phyloP scores from a whole-genome alignment of 2,888 invertebrate species.

The Dicroscelio sp. region DNA sequence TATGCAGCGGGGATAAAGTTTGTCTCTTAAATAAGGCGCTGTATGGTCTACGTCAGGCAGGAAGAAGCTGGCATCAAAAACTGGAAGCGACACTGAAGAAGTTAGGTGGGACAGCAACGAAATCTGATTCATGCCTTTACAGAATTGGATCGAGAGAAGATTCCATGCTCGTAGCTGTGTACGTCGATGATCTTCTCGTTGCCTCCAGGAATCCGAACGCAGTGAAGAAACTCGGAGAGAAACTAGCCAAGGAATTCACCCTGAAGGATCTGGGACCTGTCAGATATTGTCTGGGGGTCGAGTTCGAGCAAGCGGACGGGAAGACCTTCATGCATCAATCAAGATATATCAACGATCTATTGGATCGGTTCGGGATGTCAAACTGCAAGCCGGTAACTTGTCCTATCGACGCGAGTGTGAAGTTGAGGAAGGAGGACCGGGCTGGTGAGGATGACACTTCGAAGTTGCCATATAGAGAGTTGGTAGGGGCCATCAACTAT shows the following conservation, averaged over 20 bases:
- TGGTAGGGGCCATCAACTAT: slow-evolving; percentile 1
- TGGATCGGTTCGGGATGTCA: neutral
- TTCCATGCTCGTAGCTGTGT: neutral
- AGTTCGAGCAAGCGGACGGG: neutral
- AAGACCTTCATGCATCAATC: neutral
- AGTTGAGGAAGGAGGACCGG: neutral
- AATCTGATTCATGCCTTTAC: slow-evolving; percentile 21
- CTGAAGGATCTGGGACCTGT: neutral
- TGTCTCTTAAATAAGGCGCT: slow-evolving; percentile 3
- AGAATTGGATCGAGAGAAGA: slow-evolving; percentile 5
- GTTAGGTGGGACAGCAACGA: neutral
- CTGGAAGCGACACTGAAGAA: slow-evolving; percentile 13
- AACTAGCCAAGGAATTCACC: neutral
- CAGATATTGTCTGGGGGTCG: neutral
- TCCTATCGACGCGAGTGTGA: neutral
- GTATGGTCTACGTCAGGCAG: slow-evolving; percentile 65
- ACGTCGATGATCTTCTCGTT: neutral
- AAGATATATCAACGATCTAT: neutral
- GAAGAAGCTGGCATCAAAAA: slow-evolving; percentile 73
- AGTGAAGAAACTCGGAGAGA: neutral
- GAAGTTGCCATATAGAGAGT: neutral
- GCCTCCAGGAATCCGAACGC: neutral
- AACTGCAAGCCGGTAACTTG: slow-evolving; percentile 16
- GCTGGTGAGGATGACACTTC: neutral
- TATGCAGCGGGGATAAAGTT: slow-evolving; percentile 23